Evolutionary conservation across 2,888 invertebrate genomes (phyloP), one percentile per base, ranked within the genome.

Genomic region (Andrena haemorrhoa): DNA sequence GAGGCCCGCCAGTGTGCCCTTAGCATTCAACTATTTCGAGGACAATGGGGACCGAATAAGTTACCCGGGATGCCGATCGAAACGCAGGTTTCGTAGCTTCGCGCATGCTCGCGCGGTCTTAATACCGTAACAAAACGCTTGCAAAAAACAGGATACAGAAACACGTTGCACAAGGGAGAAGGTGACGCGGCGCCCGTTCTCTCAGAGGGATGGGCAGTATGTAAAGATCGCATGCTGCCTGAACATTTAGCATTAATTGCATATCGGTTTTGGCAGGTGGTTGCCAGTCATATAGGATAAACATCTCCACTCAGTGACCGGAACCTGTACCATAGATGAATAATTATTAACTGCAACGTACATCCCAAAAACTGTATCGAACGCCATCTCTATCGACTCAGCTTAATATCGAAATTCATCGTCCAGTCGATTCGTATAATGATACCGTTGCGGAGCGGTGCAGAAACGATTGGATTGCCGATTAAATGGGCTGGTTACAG

Each of bases 181-280:
- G 60, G 60, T 68, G 81, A 75, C 72, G 66, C n/a, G 61, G 20
- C n/a, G 51, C 56, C 12, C 41, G 70, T 76, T 73, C 64, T 72
- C 61, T 53, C 16, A 60, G 66, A 82, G 71, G 83, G 82, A 82
- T 82, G 82, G 82, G 76, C 82, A 33, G 66, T 65, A 66, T 61
- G 72, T 77, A 76, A 88, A 89, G 90, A 88, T 92, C 86, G 92
- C 92, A 91, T 92, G 92, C 87, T 89, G 82, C 77, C 65, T 72
- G 91, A 90, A 86, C 92, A 90, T 92, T 92, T 89, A 90, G 88
- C 90, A 91, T 92, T 92, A 92, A 92, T 91, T 90, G 90, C 89
- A 88, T 90, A 92, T 92, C 90, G 90, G 89, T 91, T 92, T 92
- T 91, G 92, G 92, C 92, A 92, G 92, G 91, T 92, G 92, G 88